These are phyloP conservation scores for Rhincodon typus DNA, from an alignment of 2,797 vertebrate species.

Conservation along the genomic window DNA sequence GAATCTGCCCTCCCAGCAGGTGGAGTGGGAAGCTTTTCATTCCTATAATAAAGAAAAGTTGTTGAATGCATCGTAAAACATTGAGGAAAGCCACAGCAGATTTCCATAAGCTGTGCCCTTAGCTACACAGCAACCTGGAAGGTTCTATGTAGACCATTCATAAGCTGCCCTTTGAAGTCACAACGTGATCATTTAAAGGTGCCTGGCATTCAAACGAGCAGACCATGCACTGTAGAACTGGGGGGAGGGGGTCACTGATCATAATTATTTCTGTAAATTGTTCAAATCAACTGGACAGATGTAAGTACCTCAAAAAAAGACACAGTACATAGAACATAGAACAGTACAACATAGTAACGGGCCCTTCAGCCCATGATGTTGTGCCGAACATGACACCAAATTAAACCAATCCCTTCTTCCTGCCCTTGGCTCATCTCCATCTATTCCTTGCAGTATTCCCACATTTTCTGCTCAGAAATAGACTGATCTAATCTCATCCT, in stretches of 20 bases:
- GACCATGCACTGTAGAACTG: not conserved
- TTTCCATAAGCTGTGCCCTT: not conserved
- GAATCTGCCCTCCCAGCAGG: slow-evolving; percentile 53
- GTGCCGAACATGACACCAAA: too few species aligned
- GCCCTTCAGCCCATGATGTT: too few species aligned
- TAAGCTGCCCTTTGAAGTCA: not conserved
- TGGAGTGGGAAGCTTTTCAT: slow-evolving; percentile 58
- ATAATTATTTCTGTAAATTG: not conserved
- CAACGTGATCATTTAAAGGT: not conserved
- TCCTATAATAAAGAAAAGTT: slow-evolving; percentile 58
- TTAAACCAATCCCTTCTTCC: too few species aligned
- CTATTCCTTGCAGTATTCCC: not conserved
- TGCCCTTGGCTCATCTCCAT: too few species aligned
- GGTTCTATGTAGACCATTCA: too few species aligned
- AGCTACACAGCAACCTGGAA: not conserved
- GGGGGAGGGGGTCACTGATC: not conserved
- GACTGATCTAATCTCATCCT: not conserved
- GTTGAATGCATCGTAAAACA: not conserved
- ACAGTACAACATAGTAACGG: too few species aligned
- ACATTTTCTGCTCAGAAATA: not conserved
- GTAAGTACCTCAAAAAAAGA: not conserved
- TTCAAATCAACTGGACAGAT: not conserved
- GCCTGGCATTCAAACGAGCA: not conserved
- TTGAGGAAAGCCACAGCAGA: slow-evolving; percentile 39
- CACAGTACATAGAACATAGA: too few species aligned